phyloP scores from a whole-genome alignment of 2,113 vertebrate species.

The Stigmatopora nigra region DNA sequence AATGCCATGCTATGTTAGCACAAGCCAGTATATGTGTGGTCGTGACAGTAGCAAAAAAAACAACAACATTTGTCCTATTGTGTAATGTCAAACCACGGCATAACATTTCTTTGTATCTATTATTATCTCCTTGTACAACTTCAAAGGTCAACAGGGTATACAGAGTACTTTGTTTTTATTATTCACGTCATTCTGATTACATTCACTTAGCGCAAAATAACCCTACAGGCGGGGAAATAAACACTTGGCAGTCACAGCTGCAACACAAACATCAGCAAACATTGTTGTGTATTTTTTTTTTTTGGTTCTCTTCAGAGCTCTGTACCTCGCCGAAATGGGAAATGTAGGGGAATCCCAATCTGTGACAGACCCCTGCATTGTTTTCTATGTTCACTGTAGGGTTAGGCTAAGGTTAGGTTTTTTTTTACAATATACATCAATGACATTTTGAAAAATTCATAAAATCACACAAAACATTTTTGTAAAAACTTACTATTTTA shows the following conservation, averaged over 20 bases:
- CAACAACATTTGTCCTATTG: slow-evolving; percentile 30
- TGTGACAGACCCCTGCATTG: slow-evolving; percentile 50
- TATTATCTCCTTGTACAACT: slow-evolving; percentile 1
- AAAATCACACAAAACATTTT: no score
- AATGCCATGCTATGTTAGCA: background rate
- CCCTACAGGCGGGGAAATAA: slow-evolving; percentile 11
- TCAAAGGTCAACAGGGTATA: background rate
- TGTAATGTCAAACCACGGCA: slow-evolving; percentile 30
- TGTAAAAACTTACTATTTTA: no score
- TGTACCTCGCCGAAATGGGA: slow-evolving; percentile 19
- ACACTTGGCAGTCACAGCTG: slow-evolving; percentile 9
- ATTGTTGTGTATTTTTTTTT: slow-evolving; percentile 6
- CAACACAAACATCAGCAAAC: slow-evolving; percentile 19
- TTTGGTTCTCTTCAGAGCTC: slow-evolving; percentile 29
- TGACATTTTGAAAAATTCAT: no score
- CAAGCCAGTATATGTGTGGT: background rate
- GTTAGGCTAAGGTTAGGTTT: no score
- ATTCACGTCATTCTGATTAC: background rate
- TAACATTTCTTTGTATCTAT: slow-evolving; percentile 14
- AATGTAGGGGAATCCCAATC: slow-evolving; percentile 54
- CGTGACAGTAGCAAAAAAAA: slow-evolving; percentile 9
- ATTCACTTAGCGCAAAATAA: slow-evolving; percentile 8
- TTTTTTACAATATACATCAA: no score
- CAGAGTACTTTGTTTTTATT: background rate
- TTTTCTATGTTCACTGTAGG: slow-evolving; percentile 18